Evolutionary conservation across 2,888 invertebrate genomes (phyloP).

Genomic region (Noctua comes): DNA sequence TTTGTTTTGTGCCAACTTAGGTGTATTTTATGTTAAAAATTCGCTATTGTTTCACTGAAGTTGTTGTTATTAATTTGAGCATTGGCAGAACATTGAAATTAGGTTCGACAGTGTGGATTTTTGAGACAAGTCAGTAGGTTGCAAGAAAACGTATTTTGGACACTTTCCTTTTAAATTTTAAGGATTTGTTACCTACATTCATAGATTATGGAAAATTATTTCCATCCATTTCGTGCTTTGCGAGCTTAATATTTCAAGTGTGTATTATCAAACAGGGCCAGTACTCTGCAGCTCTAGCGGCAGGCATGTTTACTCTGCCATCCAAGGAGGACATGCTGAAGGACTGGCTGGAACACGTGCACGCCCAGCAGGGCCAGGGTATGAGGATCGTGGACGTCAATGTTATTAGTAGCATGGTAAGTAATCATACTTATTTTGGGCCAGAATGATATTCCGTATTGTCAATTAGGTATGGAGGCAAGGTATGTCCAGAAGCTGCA

Average conservation of each 20-base stretch:
- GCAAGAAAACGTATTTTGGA: not conserved
- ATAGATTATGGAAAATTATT: not conserved
- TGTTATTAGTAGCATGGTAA: constrained; percentile 81
- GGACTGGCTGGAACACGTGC: constrained; percentile 90
- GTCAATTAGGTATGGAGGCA: not conserved
- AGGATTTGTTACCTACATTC: not conserved
- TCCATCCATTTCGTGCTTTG: not conserved
- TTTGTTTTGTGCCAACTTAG: not conserved
- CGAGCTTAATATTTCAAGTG: not conserved
- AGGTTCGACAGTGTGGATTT: not conserved
- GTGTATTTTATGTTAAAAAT: not conserved
- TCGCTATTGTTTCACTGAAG: not conserved
- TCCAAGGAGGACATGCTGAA: constrained; percentile 91
- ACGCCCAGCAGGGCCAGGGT: constrained; percentile 76
- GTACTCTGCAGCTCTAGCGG: constrained; percentile 91
- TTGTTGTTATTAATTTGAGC: not conserved
- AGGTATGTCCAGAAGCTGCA: not conserved
- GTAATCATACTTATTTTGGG: constrained; percentile 7
- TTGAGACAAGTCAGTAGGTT: not conserved
- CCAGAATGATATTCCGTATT: not conserved
- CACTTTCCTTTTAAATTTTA: not conserved
- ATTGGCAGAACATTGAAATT: not conserved
- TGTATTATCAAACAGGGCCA: constrained; percentile 69
- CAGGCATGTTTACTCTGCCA: constrained; percentile 91
- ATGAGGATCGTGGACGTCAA: constrained; percentile 83